phyloP scores from a whole-genome alignment of 2,797 vertebrate genomes.

The Myotis daubentonii region DNA sequence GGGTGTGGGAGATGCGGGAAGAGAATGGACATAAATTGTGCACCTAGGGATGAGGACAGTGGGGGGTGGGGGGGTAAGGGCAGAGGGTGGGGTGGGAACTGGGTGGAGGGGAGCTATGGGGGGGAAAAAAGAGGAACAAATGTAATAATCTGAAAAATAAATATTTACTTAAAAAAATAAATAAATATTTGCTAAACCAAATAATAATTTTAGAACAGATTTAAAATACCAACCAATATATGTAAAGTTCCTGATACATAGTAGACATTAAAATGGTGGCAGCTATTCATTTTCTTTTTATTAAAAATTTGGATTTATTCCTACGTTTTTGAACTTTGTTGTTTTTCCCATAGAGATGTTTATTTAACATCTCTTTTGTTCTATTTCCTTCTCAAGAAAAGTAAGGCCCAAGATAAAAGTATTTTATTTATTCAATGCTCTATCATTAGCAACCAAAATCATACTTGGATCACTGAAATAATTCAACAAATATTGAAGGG shows the following conservation, averaged over 20 bases:
- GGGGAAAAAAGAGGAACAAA: too few relatives aligned
- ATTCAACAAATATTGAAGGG: neutral
- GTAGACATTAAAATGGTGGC: neutral
- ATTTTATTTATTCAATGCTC: neutral
- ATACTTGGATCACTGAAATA: neutral
- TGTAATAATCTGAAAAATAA: too few relatives aligned
- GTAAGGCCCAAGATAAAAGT: neutral
- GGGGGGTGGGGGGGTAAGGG: too few relatives aligned
- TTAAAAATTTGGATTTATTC: neutral
- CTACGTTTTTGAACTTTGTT: neutral
- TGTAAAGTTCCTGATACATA: neutral
- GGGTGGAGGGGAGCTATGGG: too few relatives aligned
- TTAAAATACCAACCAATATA: neutral
- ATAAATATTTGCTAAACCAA: neutral
- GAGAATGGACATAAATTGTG: too few relatives aligned
- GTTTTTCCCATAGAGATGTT: neutral
- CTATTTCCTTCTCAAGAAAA: neutral
- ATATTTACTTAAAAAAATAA: too few relatives aligned
- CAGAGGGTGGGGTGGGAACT: too few relatives aligned
- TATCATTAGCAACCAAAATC: neutral
- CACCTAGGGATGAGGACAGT: too few relatives aligned
- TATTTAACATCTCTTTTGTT: slow-evolving; percentile 4
- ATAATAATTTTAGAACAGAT: neutral
- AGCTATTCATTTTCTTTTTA: neutral
- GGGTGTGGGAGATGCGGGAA: too few relatives aligned